These are phyloP conservation scores for Heliconius melpomene DNA, from an alignment of 1,140 invertebrate genomes.

Conservation along the genomic window DNA sequence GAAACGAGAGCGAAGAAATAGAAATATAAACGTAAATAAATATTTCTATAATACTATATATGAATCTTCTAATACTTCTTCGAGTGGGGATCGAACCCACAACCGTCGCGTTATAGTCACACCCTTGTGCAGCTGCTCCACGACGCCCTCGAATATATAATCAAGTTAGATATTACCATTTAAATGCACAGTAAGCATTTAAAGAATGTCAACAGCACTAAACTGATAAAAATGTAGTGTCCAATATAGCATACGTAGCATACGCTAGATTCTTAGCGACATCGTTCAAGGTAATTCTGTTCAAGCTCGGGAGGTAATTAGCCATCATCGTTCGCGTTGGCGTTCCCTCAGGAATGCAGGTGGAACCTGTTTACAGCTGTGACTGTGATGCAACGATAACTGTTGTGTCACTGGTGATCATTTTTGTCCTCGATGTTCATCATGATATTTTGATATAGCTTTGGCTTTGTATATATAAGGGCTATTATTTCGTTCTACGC, in stretches of 20 bases:
- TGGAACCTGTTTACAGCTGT: conserved; percentile 64
- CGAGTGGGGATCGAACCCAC: too few relatives aligned
- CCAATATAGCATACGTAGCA: neutral
- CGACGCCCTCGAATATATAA: too few relatives aligned
- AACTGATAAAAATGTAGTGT: neutral
- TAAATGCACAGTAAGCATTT: neutral
- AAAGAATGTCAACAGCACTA: neutral
- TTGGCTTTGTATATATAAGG: too few relatives aligned
- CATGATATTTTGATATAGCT: too few relatives aligned
- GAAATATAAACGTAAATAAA: too few relatives aligned
- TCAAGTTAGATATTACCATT: too few relatives aligned
- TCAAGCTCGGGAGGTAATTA: conserved; percentile 34
- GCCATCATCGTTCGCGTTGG: conserved; percentile 41
- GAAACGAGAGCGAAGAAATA: too few relatives aligned
- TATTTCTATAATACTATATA: too few relatives aligned
- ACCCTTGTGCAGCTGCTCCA: too few relatives aligned
- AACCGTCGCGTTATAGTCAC: too few relatives aligned
- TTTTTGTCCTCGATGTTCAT: conserved; percentile 16
- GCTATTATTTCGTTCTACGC: too few relatives aligned
- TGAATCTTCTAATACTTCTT: too few relatives aligned
- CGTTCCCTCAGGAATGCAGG: conserved; percentile 71
- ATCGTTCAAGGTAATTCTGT: conserved; percentile 21
- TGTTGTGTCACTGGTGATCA: conserved; percentile 40
- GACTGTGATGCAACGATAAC: conserved; percentile 55
- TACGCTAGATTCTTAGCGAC: conserved; percentile 2